Evolutionary conservation across 2,888 invertebrate species (phyloP).

Genomic region (Tipula helvola): DNA sequence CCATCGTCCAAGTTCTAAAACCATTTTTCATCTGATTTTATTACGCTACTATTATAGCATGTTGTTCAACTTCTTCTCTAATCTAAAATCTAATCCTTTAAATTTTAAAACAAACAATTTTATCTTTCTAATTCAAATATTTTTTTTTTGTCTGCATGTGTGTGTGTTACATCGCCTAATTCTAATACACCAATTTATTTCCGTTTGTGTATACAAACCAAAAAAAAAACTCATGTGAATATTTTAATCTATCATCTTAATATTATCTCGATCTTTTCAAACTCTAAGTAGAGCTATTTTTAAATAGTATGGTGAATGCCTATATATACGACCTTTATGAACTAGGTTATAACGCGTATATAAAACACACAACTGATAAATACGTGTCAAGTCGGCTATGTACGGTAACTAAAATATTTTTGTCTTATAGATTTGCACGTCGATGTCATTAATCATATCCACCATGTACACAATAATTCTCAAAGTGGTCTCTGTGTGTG

Average conservation of each 20-base stretch:
- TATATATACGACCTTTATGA: not conserved
- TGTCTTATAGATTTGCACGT: not conserved
- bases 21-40: not conserved
- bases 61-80: not conserved
- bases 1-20: not conserved
- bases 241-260: not conserved
- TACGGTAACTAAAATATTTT: not conserved
- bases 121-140: not conserved
- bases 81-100: not conserved
- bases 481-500: not conserved
- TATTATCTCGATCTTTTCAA: not conserved
- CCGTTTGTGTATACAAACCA: not conserved
- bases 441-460: not conserved
- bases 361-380: not conserved
- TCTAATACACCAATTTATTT: not conserved
- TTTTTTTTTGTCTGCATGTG: too few species aligned
- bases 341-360: not conserved
- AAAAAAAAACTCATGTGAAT: not conserved
- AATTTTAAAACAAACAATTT: not conserved
- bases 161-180: not conserved
- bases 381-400: not conserved
- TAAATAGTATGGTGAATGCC: not conserved
- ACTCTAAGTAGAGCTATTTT: too few species aligned
- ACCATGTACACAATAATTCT: not conserved
- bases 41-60: not conserved